A percentile compares a stretch with the other conserved stretches of the same genome.
Conservation (phyloP, 1,140 invertebrate species). For the Tetragonula clypearis region DNA sequence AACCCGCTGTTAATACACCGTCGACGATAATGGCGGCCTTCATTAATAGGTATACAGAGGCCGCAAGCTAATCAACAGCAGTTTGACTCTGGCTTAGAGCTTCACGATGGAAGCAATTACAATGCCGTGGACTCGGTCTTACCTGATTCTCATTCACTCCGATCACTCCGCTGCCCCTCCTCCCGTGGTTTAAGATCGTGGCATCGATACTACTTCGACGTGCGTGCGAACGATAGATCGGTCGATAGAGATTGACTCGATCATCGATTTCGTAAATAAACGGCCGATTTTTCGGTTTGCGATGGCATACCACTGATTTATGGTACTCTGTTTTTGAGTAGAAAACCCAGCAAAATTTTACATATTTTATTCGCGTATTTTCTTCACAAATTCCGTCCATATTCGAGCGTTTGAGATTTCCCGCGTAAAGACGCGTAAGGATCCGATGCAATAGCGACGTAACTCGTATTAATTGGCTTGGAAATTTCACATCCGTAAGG, state of each 20-base stretch:
- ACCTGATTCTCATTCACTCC: background rate
- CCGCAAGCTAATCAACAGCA: conserved; percentile 39
- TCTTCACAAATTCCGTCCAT: too few species aligned
- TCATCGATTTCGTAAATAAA: background rate
- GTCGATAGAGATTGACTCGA: background rate
- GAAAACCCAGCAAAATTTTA: too few species aligned
- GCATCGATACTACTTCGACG: background rate
- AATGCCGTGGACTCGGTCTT: conserved; percentile 2
- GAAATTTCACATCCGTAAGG: too few species aligned
- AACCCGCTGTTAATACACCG: conserved; percentile 30
- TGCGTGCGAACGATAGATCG: background rate
- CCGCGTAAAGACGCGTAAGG: too few species aligned
- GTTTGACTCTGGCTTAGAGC: conserved; percentile 42
- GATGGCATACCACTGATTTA: too few species aligned
- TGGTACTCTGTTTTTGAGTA: too few species aligned
- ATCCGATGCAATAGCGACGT: too few species aligned
- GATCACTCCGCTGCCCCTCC: background rate
- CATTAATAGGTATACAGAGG: conserved; percentile 49
- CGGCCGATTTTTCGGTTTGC: too few species aligned
- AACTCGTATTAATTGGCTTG: too few species aligned
- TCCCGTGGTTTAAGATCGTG: background rate
- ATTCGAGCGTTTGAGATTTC: too few species aligned
- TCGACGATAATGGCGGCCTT: conserved; percentile 53
- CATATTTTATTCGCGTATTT: too few species aligned
- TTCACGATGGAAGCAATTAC: conserved; percentile 16